These are phyloP conservation scores for Globodera rostochiensis DNA, from an alignment of 1,140 invertebrate genomes.

Conservation along the genomic window DNA sequence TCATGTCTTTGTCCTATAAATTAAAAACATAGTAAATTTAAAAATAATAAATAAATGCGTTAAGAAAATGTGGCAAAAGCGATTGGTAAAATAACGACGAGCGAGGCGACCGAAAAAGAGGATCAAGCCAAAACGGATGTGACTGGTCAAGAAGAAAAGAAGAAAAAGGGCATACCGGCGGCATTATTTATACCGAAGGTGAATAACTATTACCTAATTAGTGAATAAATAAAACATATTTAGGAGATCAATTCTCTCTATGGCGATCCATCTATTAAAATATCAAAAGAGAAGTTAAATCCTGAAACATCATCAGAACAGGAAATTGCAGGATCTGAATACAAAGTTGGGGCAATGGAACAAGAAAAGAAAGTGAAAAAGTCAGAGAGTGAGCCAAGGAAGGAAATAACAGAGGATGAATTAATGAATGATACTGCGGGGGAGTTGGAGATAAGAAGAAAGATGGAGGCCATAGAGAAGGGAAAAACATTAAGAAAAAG, in stretches of 20 bases:
- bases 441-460: constrained; percentile 4
- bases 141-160: constrained; percentile 6
- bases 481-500: neutral
- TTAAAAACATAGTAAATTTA: neutral
- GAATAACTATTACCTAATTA: neutral
- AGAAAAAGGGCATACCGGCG: constrained; percentile 27
- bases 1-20: neutral
- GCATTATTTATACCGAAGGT: constrained; percentile 35
- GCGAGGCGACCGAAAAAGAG: neutral
- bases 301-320: neutral
- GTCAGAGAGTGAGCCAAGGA: neutral
- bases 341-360: neutral
- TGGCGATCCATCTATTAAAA: constrained; percentile 29
- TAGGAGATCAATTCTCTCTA: constrained; percentile 35
- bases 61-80: neutral
- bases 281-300: neutral
- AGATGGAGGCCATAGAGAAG: constrained; percentile 1
- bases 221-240: constrained; percentile 6
- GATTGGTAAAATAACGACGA: neutral
- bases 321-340: neutral
- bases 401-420: neutral
- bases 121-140: neutral
- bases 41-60: neutral
- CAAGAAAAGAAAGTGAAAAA: constrained; percentile 14
- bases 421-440: neutral